phyloP scores from a whole-genome alignment of 2,113 vertebrate species.

The Lophius piscatorius region DNA sequence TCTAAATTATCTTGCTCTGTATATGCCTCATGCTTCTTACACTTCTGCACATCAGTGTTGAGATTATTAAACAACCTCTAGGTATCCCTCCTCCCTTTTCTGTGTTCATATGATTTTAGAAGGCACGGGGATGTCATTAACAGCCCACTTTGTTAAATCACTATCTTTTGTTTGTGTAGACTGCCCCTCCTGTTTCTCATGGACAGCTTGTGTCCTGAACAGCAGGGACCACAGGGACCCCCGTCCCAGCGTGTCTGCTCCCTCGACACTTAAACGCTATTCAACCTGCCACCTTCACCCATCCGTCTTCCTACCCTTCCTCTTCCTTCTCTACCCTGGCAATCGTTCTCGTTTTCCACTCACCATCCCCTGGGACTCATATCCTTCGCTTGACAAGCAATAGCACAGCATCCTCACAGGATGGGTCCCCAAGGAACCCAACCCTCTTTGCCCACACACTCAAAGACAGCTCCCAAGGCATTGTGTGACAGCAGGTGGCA shows the following conservation, averaged over 20 bases:
- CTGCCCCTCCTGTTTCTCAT: constrained; percentile 50
- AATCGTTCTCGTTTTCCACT: constrained; percentile 48
- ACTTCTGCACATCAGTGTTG: background rate
- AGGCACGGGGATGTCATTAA: constrained; percentile 65
- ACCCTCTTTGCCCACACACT: constrained; percentile 38
- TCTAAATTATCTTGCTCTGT: background rate
- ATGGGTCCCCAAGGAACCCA: constrained; percentile 62
- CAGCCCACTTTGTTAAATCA: constrained; percentile 79
- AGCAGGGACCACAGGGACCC: constrained; percentile 67
- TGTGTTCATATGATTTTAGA: constrained; percentile 59
- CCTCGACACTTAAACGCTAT: constrained; percentile 63
- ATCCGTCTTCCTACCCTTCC: constrained; percentile 52
- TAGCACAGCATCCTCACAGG: constrained; percentile 68
- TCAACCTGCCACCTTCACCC: constrained; percentile 46
- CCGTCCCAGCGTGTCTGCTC: constrained; percentile 42
- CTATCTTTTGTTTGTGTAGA: constrained; percentile 68
- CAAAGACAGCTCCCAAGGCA: constrained; percentile 73
- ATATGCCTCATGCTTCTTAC: constrained; percentile 5
- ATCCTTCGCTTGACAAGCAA: constrained; percentile 77
- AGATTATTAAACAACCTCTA: constrained; percentile 13
- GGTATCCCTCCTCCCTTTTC: constrained; percentile 28
- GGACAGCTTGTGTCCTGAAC: constrained; percentile 74
- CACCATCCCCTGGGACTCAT: constrained; percentile 65
- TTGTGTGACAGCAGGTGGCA: constrained; percentile 81
- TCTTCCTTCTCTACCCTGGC: constrained; percentile 42